Evolutionary conservation across 2,888 invertebrate species (phyloP).

Genomic region (Limnephilus rhombicus): DNA sequence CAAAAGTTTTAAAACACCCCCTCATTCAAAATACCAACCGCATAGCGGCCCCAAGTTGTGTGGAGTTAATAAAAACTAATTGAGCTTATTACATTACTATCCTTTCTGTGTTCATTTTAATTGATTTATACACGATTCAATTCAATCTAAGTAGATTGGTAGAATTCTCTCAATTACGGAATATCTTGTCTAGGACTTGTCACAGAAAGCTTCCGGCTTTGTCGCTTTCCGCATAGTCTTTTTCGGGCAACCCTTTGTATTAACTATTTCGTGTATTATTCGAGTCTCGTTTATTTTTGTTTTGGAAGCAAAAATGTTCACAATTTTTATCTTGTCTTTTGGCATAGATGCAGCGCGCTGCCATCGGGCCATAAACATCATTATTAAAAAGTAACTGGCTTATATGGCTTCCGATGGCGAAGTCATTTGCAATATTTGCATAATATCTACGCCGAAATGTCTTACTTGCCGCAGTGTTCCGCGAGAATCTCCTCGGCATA

Average conservation of each 20-base stretch:
- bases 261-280: neutral
- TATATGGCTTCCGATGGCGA: neutral
- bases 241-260: neutral
- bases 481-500: neutral
- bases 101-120: neutral
- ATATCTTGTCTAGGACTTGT: neutral
- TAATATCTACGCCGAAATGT: neutral
- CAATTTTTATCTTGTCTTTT: neutral
- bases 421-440: neutral
- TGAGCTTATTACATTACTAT: neutral
- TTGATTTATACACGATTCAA: neutral
- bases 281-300: neutral
- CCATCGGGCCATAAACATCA: neutral
- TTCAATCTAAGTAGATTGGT: neutral
- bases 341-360: neutral
- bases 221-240: neutral
- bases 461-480: neutral
- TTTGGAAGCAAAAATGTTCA: neutral
- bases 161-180: neutral
- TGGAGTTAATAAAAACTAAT: neutral
- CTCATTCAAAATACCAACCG: neutral
- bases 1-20: neutral
- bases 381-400: slow-evolving; percentile 1
- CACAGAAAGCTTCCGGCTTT: neutral
- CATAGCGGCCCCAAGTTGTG: neutral